A percentile compares a stretch with the other conserved stretches of the same genome.
Conservation (phyloP, 2,888 invertebrate genomes). For the Watsonalla cultraria region DNA sequence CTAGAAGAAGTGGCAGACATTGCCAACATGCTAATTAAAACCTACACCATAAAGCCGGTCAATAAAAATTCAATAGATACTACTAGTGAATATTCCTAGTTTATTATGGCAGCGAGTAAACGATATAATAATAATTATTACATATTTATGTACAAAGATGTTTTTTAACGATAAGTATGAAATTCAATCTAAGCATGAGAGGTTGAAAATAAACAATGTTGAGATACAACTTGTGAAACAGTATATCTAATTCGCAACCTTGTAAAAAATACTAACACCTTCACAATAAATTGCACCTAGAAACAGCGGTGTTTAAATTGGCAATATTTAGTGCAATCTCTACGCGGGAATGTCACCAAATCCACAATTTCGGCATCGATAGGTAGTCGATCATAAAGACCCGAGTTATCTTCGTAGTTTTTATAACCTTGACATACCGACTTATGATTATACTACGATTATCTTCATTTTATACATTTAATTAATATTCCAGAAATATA, state of each 20-base stretch:
- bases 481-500: too few species aligned
- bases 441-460: too few species aligned
- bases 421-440: too few species aligned
- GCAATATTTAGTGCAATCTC: not conserved
- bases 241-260: not conserved
- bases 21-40: constrained; percentile 10
- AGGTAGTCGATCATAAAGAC: too few species aligned
- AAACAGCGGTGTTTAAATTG: not conserved
- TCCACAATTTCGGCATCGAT: not conserved
- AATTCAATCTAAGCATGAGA: not conserved
- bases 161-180: not conserved
- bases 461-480: too few species aligned
- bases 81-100: too few species aligned
- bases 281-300: not conserved
- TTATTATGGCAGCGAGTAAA: too few species aligned
- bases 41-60: too few species aligned
- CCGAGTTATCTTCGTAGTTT: not conserved
- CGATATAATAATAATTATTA: too few species aligned
- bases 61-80: too few species aligned
- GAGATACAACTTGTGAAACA: not conserved
- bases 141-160: too few species aligned
- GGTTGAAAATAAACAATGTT: not conserved
- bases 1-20: not conserved
- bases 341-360: not conserved
- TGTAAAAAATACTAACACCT: not conserved